Evolutionary conservation across 2,888 invertebrate genomes (phyloP).

Genomic region (Smittia aterrima): DNA sequence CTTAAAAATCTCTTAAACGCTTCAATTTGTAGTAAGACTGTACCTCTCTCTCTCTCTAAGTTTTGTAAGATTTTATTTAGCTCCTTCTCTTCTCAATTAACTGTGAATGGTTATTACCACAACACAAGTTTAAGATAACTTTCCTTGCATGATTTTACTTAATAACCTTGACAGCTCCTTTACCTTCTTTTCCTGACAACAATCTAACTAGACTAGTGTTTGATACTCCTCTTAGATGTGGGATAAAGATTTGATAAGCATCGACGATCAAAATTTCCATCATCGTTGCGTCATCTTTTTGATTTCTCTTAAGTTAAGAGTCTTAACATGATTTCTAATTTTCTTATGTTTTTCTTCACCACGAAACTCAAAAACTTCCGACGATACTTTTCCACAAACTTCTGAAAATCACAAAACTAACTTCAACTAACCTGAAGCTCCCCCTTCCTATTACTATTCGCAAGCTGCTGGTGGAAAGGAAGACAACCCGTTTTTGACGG

Average conservation of each 20-base stretch:
- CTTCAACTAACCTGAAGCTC: constrained; percentile 21
- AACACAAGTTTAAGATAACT: too few species aligned
- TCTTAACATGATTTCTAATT: constrained; percentile 11
- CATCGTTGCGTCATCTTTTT: not conserved
- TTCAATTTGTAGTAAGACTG: too few species aligned
- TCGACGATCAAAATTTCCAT: not conserved
- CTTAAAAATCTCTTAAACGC: too few species aligned
- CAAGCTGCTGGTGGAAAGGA: constrained; percentile 33
- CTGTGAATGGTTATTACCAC: too few species aligned
- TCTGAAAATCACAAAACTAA: not conserved
- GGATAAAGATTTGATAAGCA: constrained; percentile 28
- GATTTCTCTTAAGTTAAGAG: not conserved
- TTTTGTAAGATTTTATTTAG: too few species aligned
- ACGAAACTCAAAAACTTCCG: not conserved
- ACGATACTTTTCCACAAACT: not conserved
- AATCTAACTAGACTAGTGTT: not conserved
- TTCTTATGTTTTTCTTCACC: not conserved
- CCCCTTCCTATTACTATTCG: constrained; percentile 16
- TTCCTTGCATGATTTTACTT: too few species aligned
- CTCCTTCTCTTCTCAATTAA: too few species aligned
- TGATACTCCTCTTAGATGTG: not conserved
- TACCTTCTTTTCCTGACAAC: not conserved
- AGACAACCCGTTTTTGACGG: constrained; percentile 33
- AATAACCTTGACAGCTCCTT: not conserved
- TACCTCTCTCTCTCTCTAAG: too few species aligned